A percentile compares a stretch with the other conserved stretches of the same genome.
These are phyloP conservation scores for Gymnoscelis rufifasciata DNA, from an alignment of 2,888 invertebrate species.

Conservation along the genomic window DNA sequence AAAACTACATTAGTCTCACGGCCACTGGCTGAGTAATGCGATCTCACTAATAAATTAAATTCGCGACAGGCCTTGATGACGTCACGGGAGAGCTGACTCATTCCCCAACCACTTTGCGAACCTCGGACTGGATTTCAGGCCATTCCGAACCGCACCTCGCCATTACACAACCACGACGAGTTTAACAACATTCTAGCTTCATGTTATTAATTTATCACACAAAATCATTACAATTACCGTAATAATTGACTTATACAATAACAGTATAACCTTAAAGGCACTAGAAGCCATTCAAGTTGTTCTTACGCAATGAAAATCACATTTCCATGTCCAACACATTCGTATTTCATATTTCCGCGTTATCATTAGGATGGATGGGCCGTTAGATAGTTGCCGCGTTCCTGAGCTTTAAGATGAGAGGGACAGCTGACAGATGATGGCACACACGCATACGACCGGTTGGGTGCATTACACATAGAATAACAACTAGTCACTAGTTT, in stretches of 20 bases:
- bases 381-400: background rate
- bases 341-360: slow-evolving; percentile 20
- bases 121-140: slow-evolving; percentile 26
- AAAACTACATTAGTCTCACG: slow-evolving; percentile 6
- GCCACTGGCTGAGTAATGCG: slow-evolving; percentile 11
- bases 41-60: slow-evolving; percentile 33
- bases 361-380: slow-evolving; percentile 22
- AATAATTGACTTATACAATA: slow-evolving; percentile 10
- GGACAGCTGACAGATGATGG: slow-evolving; percentile 51
- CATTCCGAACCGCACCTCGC: slow-evolving; percentile 22
- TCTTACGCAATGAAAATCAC: slow-evolving; percentile 23
- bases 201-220: slow-evolving; percentile 12
- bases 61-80: slow-evolving; percentile 33
- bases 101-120: slow-evolving; percentile 34
- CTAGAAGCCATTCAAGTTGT: slow-evolving; percentile 33
- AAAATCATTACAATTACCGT: slow-evolving; percentile 4
- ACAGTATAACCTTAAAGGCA: slow-evolving; percentile 9
- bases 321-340: slow-evolving; percentile 19
- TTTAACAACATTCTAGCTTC: slow-evolving; percentile 29
- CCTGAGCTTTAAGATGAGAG: slow-evolving; percentile 2
- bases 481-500: background rate
- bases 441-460: slow-evolving; percentile 51
- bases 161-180: slow-evolving; percentile 26
- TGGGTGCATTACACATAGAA: slow-evolving; percentile 18
- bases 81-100: slow-evolving; percentile 48